Base-by-base conservation (phyloP, 2,797 vertebrate species). In the Cottoperca gobio region DNA sequence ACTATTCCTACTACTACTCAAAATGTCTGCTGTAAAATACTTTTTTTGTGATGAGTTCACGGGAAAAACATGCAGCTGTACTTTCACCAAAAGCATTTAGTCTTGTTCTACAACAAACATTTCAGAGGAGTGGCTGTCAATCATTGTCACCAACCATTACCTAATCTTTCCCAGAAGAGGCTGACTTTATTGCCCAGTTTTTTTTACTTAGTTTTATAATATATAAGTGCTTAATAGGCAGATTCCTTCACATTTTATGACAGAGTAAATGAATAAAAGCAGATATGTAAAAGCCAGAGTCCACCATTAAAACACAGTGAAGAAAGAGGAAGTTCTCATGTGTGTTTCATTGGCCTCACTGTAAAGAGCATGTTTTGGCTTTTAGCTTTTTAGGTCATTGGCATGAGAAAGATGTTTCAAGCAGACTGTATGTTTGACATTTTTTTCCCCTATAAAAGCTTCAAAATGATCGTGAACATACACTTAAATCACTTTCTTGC, bases 211-310 rank as follows among this genome's bases (percentile, higher is more conserved):
- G n/a, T n/a, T n/a, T n/a, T n/a, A n/a, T n/a, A n/a, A n/a, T n/a
- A n/a, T 60, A 58, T 28, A 16, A 35, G 1, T 59, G 26, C 2
- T 26, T 48, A 49, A 24, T 8, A 52, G 33, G 57, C 17, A 24
- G 54, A 64, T 64, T 39, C 42, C 31, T 42, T 61, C 2, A 39
- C 6, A 37, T 60, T 79, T 79, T 76, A 73, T 54, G 50, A 40
- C 55, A 66, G 24, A 69, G 48, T 24, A n/a, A n/a, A n/a, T n/a
- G n/a, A n/a, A n/a, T n/a, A 14, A 46, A 1, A 37, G 57, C 74
- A 63, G 67, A 57, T 71, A 81, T 33, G 45, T 28, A 46, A 21
- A 73, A 57, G 54, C 16, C 76, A 82, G 72, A 82, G 68, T 85
- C 50, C 72, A 76, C 21, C 1, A 23, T 26, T 26, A 39, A 50